Base-by-base conservation (phyloP, 2,888 invertebrate species). In the Platycnemis pennipes region DNA sequence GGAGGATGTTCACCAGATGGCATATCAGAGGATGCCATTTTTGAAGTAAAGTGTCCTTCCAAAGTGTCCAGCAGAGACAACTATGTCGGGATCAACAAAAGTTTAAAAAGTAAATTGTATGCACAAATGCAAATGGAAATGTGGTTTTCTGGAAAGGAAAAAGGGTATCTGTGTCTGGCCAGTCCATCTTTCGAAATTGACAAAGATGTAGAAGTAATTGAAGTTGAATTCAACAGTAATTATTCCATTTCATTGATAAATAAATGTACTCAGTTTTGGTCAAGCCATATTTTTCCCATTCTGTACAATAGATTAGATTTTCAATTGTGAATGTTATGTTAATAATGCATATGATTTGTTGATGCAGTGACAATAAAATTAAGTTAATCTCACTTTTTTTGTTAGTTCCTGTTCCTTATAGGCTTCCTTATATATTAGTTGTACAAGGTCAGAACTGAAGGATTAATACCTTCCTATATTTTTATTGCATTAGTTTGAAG, bases 251-350 rank as follows among this genome's bases (percentile, higher is more conserved):
- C n/a, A n/a, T n/a, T n/a, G n/a, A n/a, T n/a, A n/a, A n/a, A n/a
- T n/a, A n/a, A 56, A 56, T 56, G 56, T 56, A 56, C 56, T 56
- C 56, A 56, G 56, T 56, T 56, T 56, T 56, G 56, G 56, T 56
- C 56, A 19, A 56, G 22, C 56, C 22, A 56, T 56, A 56, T 56
- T 56, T 56, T 56, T 56, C 56, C 56, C 22, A 56, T 56, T 56
- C 56, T 56, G 22, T 56, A 56, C 56, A 56, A 56, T 11, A 19
- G 56, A 56, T 56, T 56, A 56, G 56, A 56, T 56, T 56, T 56
- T 56, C 56, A 56, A 56, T 56, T 56, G 56, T 56, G 22, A 56
- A 22, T 56, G 56, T 56, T 19, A 56, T 56, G 56, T 56, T 56
- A 56, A 56, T 56, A 56, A 56, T 56, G 56, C 56, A 56, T 19